Conservation (phyloP, 2,113 vertebrate species). For the Archocentrus centrarchus region DNA sequence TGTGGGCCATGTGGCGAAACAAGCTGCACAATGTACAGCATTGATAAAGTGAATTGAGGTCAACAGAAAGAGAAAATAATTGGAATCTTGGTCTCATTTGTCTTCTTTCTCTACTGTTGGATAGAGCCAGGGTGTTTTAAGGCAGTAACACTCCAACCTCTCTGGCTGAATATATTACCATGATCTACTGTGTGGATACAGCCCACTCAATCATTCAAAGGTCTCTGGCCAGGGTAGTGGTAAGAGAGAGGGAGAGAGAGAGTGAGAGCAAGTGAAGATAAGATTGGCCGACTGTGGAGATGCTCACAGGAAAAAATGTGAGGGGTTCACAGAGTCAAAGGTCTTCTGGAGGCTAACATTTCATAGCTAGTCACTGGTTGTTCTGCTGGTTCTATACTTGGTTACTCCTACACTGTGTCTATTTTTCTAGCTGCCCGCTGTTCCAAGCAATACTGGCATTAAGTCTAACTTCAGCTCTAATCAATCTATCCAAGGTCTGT, state of each 20-base stretch:
- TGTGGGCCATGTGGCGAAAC: constrained; percentile 27
- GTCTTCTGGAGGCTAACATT: constrained; percentile 53
- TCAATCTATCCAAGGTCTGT: constrained; percentile 1
- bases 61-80: constrained; percentile 76
- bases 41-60: constrained; percentile 71
- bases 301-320: constrained; percentile 43
- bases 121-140: constrained; percentile 62
- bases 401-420: constrained; percentile 54
- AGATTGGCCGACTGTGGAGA: constrained; percentile 21
- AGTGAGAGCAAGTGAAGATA: constrained; percentile 5
- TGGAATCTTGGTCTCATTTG: constrained; percentile 70
- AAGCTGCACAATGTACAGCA: constrained; percentile 46
- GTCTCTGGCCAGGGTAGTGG: constrained; percentile 61
- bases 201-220: constrained; percentile 69
- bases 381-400: constrained; percentile 26
- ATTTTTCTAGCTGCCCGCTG: constrained; percentile 32
- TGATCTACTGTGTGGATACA: constrained; percentile 65
- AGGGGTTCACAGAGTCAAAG: constrained; percentile 49
- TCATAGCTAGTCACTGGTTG: constrained; percentile 22
- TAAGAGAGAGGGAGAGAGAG: constrained; percentile 27
- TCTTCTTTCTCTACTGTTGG: constrained; percentile 61
- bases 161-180: constrained; percentile 73
- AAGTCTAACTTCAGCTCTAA: constrained; percentile 19
- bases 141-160: constrained; percentile 59
- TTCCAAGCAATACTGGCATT: constrained; percentile 21